These are phyloP conservation scores for Drosophila sp. DNA, from an alignment of 1,140 invertebrate species.

Conservation along the genomic window DNA sequence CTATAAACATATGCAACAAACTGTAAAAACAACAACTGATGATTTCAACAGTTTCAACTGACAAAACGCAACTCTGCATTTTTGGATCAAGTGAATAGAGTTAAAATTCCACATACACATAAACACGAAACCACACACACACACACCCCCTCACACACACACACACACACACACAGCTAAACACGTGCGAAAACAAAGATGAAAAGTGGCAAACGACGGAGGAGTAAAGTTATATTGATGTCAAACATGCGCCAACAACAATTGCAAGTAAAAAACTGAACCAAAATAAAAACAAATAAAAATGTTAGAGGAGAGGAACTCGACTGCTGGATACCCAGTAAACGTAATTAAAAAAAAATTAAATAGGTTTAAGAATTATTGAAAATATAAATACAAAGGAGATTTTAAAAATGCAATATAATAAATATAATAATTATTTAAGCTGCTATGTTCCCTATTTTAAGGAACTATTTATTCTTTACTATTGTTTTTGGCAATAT, in stretches of 20 bases:
- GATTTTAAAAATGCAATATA: too few species aligned
- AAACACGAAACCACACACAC: constrained; percentile 2
- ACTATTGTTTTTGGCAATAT: too few species aligned
- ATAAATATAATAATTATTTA: too few species aligned
- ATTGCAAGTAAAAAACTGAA: constrained; percentile 35
- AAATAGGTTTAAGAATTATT: too few species aligned
- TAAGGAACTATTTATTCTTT: too few species aligned
- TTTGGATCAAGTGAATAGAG: constrained; percentile 72
- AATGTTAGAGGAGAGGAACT: too few species aligned
- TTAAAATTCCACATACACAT: constrained; percentile 30
- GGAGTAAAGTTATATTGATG: constrained; percentile 75
- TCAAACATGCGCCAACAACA: constrained; percentile 65
- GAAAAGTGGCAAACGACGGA: constrained; percentile 32
- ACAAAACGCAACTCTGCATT: constrained; percentile 67
- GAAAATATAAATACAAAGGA: too few species aligned
- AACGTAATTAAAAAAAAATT: too few species aligned
- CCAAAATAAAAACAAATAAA: constrained; percentile 7
- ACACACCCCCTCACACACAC: constrained; percentile 6
- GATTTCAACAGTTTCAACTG: constrained; percentile 68
- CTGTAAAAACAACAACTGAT: constrained; percentile 53
- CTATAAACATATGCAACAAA: constrained; percentile 46
- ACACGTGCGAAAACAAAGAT: constrained; percentile 32
- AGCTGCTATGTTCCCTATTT: too few species aligned
- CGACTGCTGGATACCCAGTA: too few species aligned
- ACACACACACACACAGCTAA: constrained; percentile 8